Base-by-base conservation (phyloP, 1,140 invertebrate genomes). In the Megalopta genalis region DNA sequence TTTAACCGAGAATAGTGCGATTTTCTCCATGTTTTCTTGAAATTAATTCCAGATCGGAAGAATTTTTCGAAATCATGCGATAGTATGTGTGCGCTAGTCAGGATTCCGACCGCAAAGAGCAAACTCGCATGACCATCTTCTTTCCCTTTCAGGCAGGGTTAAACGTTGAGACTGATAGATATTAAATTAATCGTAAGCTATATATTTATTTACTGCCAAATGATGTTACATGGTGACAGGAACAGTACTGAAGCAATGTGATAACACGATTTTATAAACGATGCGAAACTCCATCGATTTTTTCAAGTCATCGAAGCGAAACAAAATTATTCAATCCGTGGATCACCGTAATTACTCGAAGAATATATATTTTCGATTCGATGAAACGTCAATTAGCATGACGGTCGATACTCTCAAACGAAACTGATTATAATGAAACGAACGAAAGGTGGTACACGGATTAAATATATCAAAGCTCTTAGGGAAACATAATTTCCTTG, bases 91-190 rank as follows among this genome's bases (percentile, higher is more conserved):
- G 80, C 52, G 75, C 67, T 79, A 85, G 52, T 69, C 72, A 73
- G 76, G 82, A 78, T 74, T 75, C 67, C 69, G 74, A 87, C 21
- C 60, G 72, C 70, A 79, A 69, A 90, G 88, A 90, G 88, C 88
- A 88, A 87, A 82, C 79, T 86, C 67, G 84, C 89, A 90, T 90
- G 89, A 90, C 88, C 89, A 90, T 80, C 90, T 88, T 85, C 59
- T 74, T 82, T 88, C 88, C 88, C 89, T 90, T 91, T 91, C 73
- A 90, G 83, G 87, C 90, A 91, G 90, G 90, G 89, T 91, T 84
- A 88, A 91, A 85, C 39, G 77, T 82, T 90, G 89, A 90, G 89
- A 91, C 89, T 91, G 89, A 89, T 90, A 88, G 85, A 75, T 87
- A 86, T 88, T 88, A 83, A 87, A 88, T 86, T 88, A 89, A 88